Evolutionary conservation across 2,888 invertebrate genomes (phyloP).

Genomic region (Oscheius onirici): DNA sequence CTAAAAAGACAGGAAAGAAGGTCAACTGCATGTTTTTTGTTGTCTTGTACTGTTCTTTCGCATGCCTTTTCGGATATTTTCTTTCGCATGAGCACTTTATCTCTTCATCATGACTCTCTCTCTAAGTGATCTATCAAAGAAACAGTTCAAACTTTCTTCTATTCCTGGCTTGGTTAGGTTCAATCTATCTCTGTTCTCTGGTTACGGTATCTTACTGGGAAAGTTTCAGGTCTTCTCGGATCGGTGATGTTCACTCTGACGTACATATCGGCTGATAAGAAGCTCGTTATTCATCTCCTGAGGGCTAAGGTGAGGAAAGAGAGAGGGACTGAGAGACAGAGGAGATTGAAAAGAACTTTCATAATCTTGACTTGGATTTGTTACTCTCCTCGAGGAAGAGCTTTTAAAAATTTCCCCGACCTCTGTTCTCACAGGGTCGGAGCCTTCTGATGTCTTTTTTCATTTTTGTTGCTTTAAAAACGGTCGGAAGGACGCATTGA

Average conservation of each 20-base stretch:
- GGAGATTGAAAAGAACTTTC: too few relatives aligned
- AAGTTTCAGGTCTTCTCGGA: slow-evolving; percentile 66
- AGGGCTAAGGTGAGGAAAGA: slow-evolving; percentile 58
- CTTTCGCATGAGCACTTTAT: slow-evolving; percentile 7
- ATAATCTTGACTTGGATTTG: too few relatives aligned
- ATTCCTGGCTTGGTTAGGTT: slow-evolving; percentile 25
- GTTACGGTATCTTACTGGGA: not conserved
- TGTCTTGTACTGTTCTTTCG: not conserved
- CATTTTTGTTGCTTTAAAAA: too few relatives aligned
- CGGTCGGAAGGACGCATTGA: too few relatives aligned
- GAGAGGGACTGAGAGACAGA: not conserved
- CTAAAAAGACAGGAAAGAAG: not conserved
- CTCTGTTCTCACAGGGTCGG: too few relatives aligned
- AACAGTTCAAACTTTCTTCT: not conserved
- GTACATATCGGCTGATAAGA: slow-evolving; percentile 63
- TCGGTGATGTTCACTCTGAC: slow-evolving; percentile 67
- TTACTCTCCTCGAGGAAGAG: too few relatives aligned
- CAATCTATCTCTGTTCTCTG: not conserved
- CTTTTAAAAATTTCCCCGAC: too few relatives aligned
- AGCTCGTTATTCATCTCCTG: slow-evolving; percentile 64
- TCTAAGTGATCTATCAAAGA: not conserved
- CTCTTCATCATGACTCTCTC: not conserved
- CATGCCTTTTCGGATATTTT: not conserved
- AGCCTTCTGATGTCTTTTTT: too few relatives aligned
- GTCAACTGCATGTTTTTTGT: not conserved